A percentile compares a stretch with the other conserved stretches of the same genome.
These are phyloP conservation scores for Thymelicus sylvestris DNA, from an alignment of 2,888 invertebrate genomes.

Conservation along the genomic window DNA sequence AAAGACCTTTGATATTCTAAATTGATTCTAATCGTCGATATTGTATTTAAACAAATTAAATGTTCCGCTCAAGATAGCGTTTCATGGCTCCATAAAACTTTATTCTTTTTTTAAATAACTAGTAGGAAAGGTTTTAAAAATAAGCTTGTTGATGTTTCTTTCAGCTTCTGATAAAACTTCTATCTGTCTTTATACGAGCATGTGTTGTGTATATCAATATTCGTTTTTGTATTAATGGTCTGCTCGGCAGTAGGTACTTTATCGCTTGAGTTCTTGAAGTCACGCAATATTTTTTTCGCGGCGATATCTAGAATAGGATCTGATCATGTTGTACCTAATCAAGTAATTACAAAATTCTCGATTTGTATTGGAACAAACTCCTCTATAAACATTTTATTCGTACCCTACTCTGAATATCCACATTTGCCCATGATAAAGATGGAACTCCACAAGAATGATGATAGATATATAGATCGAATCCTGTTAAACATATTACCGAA, in stretches of 20 bases:
- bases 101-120: constrained; percentile 48
- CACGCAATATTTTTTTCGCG: neutral
- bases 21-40: constrained; percentile 65
- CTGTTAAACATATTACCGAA: too few relatives aligned
- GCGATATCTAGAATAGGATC: neutral
- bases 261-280: neutral
- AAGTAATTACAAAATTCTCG: neutral
- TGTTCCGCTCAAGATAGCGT: constrained; percentile 62
- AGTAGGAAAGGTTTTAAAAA: constrained; percentile 18
- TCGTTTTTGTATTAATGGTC: neutral
- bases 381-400: neutral
- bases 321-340: neutral
- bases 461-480: too few relatives aligned
- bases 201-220: neutral
- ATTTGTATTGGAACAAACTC: neutral
- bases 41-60: constrained; percentile 64
- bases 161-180: constrained; percentile 11
- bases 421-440: too few relatives aligned
- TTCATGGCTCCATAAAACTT: constrained; percentile 65
- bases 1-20: constrained; percentile 65
- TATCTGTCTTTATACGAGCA: neutral
- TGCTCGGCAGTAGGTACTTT: neutral
- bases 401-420: too few relatives aligned
- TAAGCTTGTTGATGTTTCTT: constrained; percentile 8
- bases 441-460: too few relatives aligned